These are phyloP conservation scores for Rhinopithecus roxellana DNA, from an alignment of 2,113 vertebrate genomes.

Conservation along the genomic window DNA sequence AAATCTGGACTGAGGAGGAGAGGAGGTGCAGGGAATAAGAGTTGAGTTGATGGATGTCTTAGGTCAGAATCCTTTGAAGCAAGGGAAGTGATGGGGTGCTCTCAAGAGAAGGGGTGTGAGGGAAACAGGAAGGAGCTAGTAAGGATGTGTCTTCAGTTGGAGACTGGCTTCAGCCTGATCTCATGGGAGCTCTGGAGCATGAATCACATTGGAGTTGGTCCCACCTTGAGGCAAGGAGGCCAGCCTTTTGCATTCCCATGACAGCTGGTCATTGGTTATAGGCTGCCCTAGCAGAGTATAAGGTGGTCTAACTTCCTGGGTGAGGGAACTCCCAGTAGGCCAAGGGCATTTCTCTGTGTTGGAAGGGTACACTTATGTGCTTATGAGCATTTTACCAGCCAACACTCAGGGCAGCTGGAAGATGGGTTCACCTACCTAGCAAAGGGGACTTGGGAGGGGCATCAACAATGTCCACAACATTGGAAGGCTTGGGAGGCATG, in stretches of 20 bases:
- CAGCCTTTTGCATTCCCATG: neutral
- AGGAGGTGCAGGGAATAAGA: neutral
- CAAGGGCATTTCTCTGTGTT: neutral
- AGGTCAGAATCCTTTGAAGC: neutral
- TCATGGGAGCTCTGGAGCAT: neutral
- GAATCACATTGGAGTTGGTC: neutral
- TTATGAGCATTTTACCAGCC: neutral
- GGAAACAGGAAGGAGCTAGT: neutral
- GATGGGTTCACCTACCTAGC: neutral
- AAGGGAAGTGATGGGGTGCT: neutral
- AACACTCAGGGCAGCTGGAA: neutral
- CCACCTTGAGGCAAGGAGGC: neutral
- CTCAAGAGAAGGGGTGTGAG: neutral
- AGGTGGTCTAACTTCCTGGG: neutral
- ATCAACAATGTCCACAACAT: neutral
- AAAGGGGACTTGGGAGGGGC: neutral
- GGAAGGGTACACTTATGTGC: neutral
- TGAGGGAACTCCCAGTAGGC: neutral
- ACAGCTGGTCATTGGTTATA: neutral
- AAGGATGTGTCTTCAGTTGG: neutral
- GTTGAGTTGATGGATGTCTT: neutral
- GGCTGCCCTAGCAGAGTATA: too few species aligned
- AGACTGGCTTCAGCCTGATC: neutral
- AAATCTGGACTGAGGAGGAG: neutral
- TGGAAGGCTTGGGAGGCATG: neutral